phyloP scores from a whole-genome alignment of 2,797 vertebrate species.

The Staurois parvus region DNA sequence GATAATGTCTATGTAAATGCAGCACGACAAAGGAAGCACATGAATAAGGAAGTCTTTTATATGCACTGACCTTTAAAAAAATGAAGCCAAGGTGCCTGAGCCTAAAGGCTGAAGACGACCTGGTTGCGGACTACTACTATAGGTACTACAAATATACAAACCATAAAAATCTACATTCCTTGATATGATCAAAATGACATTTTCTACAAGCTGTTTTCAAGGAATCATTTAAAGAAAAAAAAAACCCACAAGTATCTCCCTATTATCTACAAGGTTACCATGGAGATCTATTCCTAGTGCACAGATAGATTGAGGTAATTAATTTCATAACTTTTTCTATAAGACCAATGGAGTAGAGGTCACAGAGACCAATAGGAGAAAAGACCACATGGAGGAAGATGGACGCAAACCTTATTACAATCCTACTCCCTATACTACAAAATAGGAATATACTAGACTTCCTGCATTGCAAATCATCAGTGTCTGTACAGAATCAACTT shows the following conservation, averaged over 20 bases:
- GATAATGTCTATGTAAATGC: too few relatives aligned
- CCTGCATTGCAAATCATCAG: too few relatives aligned
- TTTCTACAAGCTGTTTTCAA: background rate
- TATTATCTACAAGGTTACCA: constrained; percentile 6
- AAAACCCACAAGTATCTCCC: background rate
- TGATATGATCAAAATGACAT: background rate
- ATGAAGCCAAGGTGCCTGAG: background rate
- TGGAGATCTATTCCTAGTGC: constrained; percentile 18
- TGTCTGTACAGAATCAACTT: too few relatives aligned
- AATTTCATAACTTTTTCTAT: constrained; percentile 30
- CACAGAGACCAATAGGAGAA: background rate
- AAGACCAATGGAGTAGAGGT: background rate
- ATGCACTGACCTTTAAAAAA: background rate
- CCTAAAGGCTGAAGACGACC: too few relatives aligned
- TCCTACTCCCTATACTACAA: too few relatives aligned
- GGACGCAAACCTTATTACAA: too few relatives aligned
- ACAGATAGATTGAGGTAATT: constrained; percentile 6
- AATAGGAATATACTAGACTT: too few relatives aligned
- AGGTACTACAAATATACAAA: background rate
- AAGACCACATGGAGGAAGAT: background rate
- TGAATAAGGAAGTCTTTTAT: too few relatives aligned
- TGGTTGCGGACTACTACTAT: background rate
- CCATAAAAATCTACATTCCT: too few relatives aligned
- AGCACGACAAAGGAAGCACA: too few relatives aligned
- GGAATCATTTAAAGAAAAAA: background rate